phyloP scores from a whole-genome alignment of 2,888 invertebrate genomes.

The Endotricha flammealis region DNA sequence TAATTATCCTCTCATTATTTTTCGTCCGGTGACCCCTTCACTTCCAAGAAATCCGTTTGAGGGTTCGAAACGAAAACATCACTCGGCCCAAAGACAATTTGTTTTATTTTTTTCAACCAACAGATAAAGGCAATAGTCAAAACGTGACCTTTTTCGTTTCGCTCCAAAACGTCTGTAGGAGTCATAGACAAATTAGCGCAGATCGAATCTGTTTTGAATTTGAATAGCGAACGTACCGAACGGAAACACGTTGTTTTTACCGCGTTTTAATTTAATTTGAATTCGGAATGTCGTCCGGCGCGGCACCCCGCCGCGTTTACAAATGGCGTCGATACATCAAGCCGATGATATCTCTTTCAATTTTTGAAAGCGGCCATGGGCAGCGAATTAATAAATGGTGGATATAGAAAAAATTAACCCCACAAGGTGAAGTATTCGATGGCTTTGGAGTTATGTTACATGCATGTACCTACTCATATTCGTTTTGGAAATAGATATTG shows the following conservation, averaged over 20 bases:
- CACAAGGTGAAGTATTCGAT: conserved; percentile 46
- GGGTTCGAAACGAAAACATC: conserved; percentile 21
- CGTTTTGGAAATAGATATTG: conserved; percentile 7
- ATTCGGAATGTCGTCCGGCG: conserved; percentile 63
- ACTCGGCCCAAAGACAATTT: conserved; percentile 25
- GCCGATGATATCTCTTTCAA: conserved; percentile 76
- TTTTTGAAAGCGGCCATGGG: conserved; percentile 59
- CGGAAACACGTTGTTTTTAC: conserved; percentile 74
- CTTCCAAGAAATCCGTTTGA: conserved; percentile 35
- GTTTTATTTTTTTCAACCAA: conserved; percentile 21
- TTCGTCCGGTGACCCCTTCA: conserved; percentile 30
- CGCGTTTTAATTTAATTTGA: conserved; percentile 75
- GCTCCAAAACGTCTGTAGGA: conserved; percentile 20
- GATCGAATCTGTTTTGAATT: conserved; percentile 66
- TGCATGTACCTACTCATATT: conserved; percentile 4
- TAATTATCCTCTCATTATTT: conserved; percentile 51
- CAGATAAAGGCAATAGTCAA: conserved; percentile 21
- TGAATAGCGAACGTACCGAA: conserved; percentile 54
- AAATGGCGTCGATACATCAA: conserved; percentile 75
- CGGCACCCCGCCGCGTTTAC: conserved; percentile 65
- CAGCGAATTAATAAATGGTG: conserved; percentile 64
- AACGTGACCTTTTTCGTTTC: conserved; percentile 24
- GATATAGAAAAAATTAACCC: conserved; percentile 42
- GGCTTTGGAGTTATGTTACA: conserved; percentile 32
- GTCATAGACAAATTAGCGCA: conserved; percentile 75